Percentiles rank a stretch among this genome's conserved stretches.
Conservation (phyloP, 2,797 vertebrate species). For the Xenopus petersii region DNA sequence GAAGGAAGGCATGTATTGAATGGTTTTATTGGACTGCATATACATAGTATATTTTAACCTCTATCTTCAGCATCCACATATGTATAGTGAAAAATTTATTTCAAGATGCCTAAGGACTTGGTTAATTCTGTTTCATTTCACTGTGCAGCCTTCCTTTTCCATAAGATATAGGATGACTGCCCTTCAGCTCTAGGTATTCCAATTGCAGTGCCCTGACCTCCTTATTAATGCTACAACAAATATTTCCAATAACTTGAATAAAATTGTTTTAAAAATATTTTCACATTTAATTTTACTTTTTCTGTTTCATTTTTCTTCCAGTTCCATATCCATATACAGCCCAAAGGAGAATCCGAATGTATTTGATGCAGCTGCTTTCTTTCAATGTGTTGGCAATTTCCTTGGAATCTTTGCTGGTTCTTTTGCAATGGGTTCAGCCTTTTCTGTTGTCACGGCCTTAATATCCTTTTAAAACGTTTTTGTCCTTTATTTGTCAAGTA, state of each 20-base stretch:
- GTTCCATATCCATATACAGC: conserved; percentile 77
- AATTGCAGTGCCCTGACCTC: background rate
- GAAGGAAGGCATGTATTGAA: too few species aligned
- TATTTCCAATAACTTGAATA: too few species aligned
- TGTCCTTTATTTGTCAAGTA: too few species aligned
- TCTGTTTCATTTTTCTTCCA: conserved; percentile 57
- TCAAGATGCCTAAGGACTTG: too few species aligned
- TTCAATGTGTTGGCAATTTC: conserved; percentile 77
- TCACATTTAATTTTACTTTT: conserved; percentile 15
- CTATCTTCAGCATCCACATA: too few species aligned
- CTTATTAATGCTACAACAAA: background rate
- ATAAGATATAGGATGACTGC: too few species aligned
- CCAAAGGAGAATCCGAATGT: conserved; percentile 67
- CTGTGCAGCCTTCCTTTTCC: too few species aligned
- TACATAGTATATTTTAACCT: too few species aligned
- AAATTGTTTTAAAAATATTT: background rate
- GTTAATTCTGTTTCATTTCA: too few species aligned
- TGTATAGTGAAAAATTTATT: too few species aligned
- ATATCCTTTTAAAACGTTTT: conserved; percentile 73
- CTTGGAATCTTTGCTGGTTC: conserved; percentile 75
- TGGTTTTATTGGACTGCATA: too few species aligned
- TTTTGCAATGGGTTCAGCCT: conserved; percentile 75
- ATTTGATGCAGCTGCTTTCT: conserved; percentile 70
- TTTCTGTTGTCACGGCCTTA: conserved; percentile 77
- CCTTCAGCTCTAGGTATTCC: background rate